These are phyloP conservation scores for Sitophilus oryzae DNA, from an alignment of 1,140 invertebrate genomes.

Conservation along the genomic window DNA sequence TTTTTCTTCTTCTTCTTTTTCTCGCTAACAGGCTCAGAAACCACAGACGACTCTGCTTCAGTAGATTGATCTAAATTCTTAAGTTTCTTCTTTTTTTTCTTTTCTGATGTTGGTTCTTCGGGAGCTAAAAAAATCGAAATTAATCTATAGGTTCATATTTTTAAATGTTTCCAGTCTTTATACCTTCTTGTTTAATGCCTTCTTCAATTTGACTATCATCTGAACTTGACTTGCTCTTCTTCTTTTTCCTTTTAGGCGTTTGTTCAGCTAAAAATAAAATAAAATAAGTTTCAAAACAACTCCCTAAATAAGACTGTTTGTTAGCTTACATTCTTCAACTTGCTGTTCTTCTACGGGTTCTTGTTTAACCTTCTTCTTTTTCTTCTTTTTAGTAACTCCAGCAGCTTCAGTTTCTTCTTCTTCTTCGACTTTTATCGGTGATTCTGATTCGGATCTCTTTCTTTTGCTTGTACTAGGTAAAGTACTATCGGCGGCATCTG, in stretches of 20 bases:
- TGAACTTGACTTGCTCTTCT: constrained; percentile 26
- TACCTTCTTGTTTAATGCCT: constrained; percentile 15
- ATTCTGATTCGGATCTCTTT: constrained; percentile 46
- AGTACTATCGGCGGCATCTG: constrained; percentile 55
- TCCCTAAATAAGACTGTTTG: constrained; percentile 27
- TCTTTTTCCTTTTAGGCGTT: constrained; percentile 32
- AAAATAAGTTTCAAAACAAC: constrained; percentile 19
- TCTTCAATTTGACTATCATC: constrained; percentile 25
- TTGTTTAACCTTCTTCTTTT: constrained; percentile 42
- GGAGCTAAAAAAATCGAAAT: constrained; percentile 9
- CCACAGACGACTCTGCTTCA: constrained; percentile 14
- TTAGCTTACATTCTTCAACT: constrained; percentile 20
- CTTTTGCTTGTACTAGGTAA: constrained; percentile 47
- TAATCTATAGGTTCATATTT: too few species aligned
- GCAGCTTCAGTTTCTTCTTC: constrained; percentile 21
- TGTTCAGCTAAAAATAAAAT: constrained; percentile 20
- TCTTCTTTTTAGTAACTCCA: constrained; percentile 31
- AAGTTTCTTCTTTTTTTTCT: constrained; percentile 47
- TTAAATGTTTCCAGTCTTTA: too few species aligned
- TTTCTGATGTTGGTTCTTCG: constrained; percentile 37
- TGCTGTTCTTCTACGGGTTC: constrained; percentile 21
- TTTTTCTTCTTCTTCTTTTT: constrained; percentile 30
- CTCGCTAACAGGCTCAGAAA: constrained; percentile 22
- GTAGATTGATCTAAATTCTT: constrained; percentile 5
- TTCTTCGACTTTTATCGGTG: constrained; percentile 37